Base-by-base conservation (phyloP, 2,888 invertebrate species). In the Leistus spinibarbis region DNA sequence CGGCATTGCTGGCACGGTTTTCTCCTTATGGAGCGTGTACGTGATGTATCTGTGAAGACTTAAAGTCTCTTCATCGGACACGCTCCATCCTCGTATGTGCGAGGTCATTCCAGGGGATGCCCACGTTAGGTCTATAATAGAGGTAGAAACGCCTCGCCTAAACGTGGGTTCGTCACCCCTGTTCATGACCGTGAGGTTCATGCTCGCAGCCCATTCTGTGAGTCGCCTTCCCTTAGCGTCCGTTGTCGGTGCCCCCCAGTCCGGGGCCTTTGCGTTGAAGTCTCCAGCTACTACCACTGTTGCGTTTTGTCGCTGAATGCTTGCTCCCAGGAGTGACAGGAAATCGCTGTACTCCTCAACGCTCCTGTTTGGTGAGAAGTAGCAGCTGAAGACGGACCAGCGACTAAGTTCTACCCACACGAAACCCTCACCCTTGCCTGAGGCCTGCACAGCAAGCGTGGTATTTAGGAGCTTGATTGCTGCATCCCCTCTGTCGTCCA, bases 101-200 rank as follows among this genome's bases (percentile, higher is more conserved):
- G 19, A 68, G 16, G 70, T 69, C 22, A 77, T 79, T 17, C 73
- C 72, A 62, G 78, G n/a, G n/a, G n/a, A n/a, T n/a, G n/a, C n/a
- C n/a, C n/a, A 78, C 0, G 79, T 79, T 4, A 78, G 72, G 27
- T 80, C 78, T 0, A 79, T 27, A 13, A 78, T 77, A 1, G 79
- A 79, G 19, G 67, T 74, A n/a, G 73, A 62, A 9, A 74, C 76
- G 16, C 70, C 76, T 27, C 70, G 77, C 0, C 19, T 63, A 19
- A 65, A 79, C 0, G 79, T 78, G 1, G 69, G 76, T 7, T 19
- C 22, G 0, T 20, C 53, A 2, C 79, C 78, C 4, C 10, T 57
- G 27, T 79, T 80, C 9, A 75, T 57, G 0, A 78, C 53, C 0
- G 76, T 68, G 1, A 78, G 23, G 4, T 79, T 73, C 9, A 79